Evolutionary conservation across 2,888 invertebrate genomes (phyloP).

Genomic region (Eilema griseolum): DNA sequence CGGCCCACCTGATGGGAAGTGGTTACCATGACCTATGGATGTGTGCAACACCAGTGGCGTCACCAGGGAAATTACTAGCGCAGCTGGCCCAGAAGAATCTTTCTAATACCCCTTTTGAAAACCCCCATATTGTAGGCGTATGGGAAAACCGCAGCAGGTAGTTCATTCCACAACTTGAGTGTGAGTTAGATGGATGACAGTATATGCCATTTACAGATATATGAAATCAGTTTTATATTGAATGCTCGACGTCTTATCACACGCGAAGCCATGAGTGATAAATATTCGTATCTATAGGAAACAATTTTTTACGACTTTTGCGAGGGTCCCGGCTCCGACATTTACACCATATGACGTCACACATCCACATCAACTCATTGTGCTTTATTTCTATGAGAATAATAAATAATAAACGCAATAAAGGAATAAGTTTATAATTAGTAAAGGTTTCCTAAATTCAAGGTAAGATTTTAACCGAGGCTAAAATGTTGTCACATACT

Average conservation of each 20-base stretch:
- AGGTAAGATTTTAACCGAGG: neutral
- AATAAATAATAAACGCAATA: neutral
- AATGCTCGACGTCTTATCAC: neutral
- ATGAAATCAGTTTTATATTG: slow-evolving; percentile 4
- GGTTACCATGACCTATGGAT: too few species aligned
- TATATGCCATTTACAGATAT: neutral
- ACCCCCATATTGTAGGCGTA: too few species aligned
- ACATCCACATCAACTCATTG: neutral
- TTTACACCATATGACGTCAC: neutral
- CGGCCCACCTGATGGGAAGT: too few species aligned
- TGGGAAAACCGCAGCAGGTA: too few species aligned
- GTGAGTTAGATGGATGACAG: too few species aligned
- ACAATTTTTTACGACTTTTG: neutral
- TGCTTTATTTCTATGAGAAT: neutral
- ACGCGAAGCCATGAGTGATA: neutral
- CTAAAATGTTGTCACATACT: neutral
- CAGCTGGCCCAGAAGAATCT: too few species aligned
- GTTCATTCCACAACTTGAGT: too few species aligned
- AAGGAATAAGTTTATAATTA: neutral
- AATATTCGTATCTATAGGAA: neutral
- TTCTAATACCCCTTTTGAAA: too few species aligned
- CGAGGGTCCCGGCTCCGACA: neutral
- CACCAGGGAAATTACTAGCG: too few species aligned
- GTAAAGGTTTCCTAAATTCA: neutral
- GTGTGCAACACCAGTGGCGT: too few species aligned